A percentile compares a stretch with the other conserved stretches of the same genome.
Evolutionary conservation across 2,113 vertebrate species (phyloP).

Genomic region (Cynopterus brachyotis): DNA sequence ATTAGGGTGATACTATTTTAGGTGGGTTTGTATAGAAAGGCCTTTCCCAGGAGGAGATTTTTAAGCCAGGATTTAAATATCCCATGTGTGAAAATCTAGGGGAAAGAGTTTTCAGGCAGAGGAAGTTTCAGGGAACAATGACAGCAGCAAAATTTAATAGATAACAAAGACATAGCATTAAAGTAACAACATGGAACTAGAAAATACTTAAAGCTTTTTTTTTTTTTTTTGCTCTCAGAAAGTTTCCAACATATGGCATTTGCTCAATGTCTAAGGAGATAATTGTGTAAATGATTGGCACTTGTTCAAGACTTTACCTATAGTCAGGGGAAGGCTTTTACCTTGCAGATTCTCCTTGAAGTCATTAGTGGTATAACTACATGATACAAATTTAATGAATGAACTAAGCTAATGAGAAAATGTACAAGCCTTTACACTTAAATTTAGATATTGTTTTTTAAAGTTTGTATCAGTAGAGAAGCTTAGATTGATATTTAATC

Average conservation of each 20-base stretch:
- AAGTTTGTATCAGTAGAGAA: not conserved
- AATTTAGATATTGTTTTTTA: not conserved
- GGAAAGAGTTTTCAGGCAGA: not conserved
- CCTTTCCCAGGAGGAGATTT: not conserved
- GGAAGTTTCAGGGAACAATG: not conserved
- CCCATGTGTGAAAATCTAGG: not conserved
- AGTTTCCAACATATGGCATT: not conserved
- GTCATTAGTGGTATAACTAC: not conserved
- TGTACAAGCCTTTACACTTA: not conserved
- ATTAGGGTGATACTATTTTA: not conserved
- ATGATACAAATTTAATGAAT: conserved; percentile 5
- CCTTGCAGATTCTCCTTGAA: not conserved
- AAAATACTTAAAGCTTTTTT: not conserved
- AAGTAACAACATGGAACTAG: not conserved
- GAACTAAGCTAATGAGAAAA: not conserved
- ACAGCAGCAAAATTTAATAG: not conserved
- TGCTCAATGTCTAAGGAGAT: not conserved
- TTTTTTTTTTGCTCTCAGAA: not conserved
- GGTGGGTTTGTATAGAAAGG: not conserved
- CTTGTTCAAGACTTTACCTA: not conserved
- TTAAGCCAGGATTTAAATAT: not conserved
- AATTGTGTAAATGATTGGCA: not conserved
- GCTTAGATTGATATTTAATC: not conserved
- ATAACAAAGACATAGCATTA: not conserved
- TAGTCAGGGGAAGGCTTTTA: not conserved